Base-by-base conservation (phyloP, 2,888 invertebrate species). In the Stenolophus ochropezus region DNA sequence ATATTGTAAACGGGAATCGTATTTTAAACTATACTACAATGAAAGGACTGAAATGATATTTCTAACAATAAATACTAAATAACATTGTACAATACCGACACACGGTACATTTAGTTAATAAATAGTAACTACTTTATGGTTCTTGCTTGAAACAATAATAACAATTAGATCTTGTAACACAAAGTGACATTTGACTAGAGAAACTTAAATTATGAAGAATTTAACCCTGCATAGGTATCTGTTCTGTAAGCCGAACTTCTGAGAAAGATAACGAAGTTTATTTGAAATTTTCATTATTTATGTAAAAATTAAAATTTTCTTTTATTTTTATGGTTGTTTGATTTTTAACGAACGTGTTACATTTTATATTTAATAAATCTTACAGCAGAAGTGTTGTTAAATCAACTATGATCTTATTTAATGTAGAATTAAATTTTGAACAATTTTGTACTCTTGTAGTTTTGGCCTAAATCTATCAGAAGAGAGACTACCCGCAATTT, bases 61-160 rank as follows among this genome's bases (percentile, higher is more conserved):
- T 33, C 77, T 77, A 82, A 53, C 76, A 83, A 83, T 81, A 83
- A 77, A 83, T 81, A 83, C 81, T 83, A 83, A 83, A 78, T 78
- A 83, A 83, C 83, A 83, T 83, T 81, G 77, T 82, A 81, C 81
- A 81, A 80, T 74, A 81, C 79, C 79, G 53, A 27, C 33, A 14
- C 51, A 14, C 69, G 79, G 79, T 79, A 79, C 71, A 79, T 71
- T 78, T 51, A 80, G 27, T 49, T 80, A 47, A 65, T 79, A 79
- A 80, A 65, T 65, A 79, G 56, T 79, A 73, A 80, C 80, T 80
- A 80, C 79, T 23, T 51, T 4, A 14, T 27, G 49, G 20, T 76
- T 76, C 53, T 53, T 53, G 25, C 53, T 76, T 76, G 11, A 76
- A 53, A 56, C 42, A 56, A 76, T 56, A 76, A 11, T 76, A 76